phyloP scores from a whole-genome alignment of 2,888 invertebrate genomes.

The Volucella inanis region DNA sequence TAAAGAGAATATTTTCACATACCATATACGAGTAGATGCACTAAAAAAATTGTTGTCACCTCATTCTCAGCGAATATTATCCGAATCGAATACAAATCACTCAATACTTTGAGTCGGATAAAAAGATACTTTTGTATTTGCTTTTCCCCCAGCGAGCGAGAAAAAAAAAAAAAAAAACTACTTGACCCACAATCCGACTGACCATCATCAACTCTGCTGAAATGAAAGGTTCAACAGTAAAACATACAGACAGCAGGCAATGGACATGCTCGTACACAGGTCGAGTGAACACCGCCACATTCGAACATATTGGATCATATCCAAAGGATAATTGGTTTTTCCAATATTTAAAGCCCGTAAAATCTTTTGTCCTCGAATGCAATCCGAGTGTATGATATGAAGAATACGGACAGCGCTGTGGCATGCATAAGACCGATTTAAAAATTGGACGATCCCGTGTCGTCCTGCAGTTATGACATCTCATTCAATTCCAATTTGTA shows the following conservation, averaged over 20 bases:
- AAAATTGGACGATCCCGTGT: neutral
- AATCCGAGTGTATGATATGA: slow-evolving; percentile 27
- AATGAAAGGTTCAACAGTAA: neutral
- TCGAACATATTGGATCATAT: slow-evolving; percentile 18
- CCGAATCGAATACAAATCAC: too few relatives aligned
- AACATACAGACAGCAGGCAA: neutral
- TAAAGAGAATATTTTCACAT: too few relatives aligned
- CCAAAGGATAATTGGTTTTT: slow-evolving; percentile 44
- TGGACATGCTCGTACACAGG: too few relatives aligned
- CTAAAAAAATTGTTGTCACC: too few relatives aligned
- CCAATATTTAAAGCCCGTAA: slow-evolving; percentile 40
- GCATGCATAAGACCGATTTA: slow-evolving; percentile 18
- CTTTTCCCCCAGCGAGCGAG: too few relatives aligned
- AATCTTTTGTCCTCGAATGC: slow-evolving; percentile 37
- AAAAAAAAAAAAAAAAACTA: neutral
- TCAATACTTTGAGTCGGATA: too few relatives aligned
- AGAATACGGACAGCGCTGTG: slow-evolving; percentile 8
- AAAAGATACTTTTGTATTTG: too few relatives aligned
- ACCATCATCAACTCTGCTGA: slow-evolving; percentile 6
- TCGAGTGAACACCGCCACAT: neutral
- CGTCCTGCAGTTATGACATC: slow-evolving; percentile 43
- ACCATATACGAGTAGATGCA: too few relatives aligned
- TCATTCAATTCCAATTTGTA: slow-evolving; percentile 51
- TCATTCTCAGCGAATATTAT: too few relatives aligned
- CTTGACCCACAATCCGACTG: slow-evolving; percentile 1